Percentiles rank a stretch among this genome's conserved stretches.
phyloP scores from a whole-genome alignment of 2,888 invertebrate species.

The Yponomeuta evonymella region DNA sequence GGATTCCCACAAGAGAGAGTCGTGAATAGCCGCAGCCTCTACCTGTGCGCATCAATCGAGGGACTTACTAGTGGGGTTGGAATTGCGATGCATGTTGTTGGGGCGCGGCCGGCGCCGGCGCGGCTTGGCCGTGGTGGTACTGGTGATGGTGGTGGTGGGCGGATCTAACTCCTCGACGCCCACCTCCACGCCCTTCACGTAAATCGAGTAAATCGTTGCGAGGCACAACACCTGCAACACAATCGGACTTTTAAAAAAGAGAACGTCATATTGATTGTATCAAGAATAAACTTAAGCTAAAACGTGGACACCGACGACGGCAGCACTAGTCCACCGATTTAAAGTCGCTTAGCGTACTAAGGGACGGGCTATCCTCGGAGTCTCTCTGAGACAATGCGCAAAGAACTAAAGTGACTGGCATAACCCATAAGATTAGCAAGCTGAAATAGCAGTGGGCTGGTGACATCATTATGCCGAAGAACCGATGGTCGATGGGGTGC shows the following conservation, averaged over 20 bases:
- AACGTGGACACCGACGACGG: too few relatives aligned
- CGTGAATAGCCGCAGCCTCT: not conserved
- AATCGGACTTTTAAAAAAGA: not conserved
- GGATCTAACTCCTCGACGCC: conserved; percentile 48
- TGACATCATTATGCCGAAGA: too few relatives aligned
- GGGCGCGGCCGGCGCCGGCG: conserved; percentile 54
- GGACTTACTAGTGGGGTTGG: conserved; percentile 48
- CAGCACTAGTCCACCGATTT: too few relatives aligned
- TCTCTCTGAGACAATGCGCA: too few relatives aligned
- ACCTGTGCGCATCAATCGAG: not conserved
- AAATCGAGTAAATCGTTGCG: conserved; percentile 61
- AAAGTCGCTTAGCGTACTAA: too few relatives aligned
- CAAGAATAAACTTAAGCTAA: too few relatives aligned
- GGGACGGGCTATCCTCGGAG: too few relatives aligned
- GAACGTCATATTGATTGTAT: too few relatives aligned
- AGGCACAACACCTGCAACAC: conserved; percentile 55
- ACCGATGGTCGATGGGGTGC: too few relatives aligned
- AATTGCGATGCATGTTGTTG: conserved; percentile 55
- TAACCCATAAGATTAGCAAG: too few relatives aligned
- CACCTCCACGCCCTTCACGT: conserved; percentile 57
- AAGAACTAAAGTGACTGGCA: too few relatives aligned
- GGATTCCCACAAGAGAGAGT: not conserved
- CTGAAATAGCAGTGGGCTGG: too few relatives aligned
- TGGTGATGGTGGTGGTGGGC: not conserved
- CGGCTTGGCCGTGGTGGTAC: conserved; percentile 24